Base-by-base conservation (phyloP, 2,113 vertebrate species). In the Galbula dea region DNA sequence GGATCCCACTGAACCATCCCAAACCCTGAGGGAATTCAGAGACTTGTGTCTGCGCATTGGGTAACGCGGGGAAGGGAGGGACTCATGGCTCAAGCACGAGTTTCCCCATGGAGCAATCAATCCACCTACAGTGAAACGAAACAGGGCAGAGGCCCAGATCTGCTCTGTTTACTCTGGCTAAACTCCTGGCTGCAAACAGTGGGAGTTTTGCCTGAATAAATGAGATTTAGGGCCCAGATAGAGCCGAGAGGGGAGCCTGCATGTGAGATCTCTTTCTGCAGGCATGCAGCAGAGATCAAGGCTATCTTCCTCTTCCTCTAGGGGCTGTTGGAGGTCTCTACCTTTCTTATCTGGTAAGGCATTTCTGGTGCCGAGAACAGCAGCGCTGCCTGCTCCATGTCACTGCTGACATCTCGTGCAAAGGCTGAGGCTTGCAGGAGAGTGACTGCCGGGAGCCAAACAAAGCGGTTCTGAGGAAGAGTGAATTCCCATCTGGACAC, bases 111-210 rank as follows among this genome's bases (percentile, higher is more conserved):
- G 83, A 61, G 75, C 43, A 51, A 75, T 78, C 68, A 39, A 71
- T 46, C 57, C 14, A 2, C 79, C 79, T 23, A 58, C 32, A 0
- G 82, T 0, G 0, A 55, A 85, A 68, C 0, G 0, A 67, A 79
- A 29, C 1, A 39, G 71, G 84, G 61, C 71, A 49, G 36, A 66
- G 71, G 43, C 82, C 84, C 63, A 46, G 49, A 68, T 51, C 58
- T 5, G 8, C 75, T 19, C 7, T 66, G 41, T 91, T 88, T 87
- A 72, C 30, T 74, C 75, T 89, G 95, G 96, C 91, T 86, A 57
- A 80, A 39, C 21, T 69, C 80, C 78, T 57, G 0, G 0, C 54
- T 58, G 66, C 2, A 2, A 87, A 48, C 0, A 0, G 82, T 48
- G 82, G 51, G 68, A 91, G 78, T 55, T 88, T 26, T 34, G 72